These are phyloP conservation scores for Amniataba percoides DNA, from an alignment of 2,797 vertebrate species.

Conservation along the genomic window DNA sequence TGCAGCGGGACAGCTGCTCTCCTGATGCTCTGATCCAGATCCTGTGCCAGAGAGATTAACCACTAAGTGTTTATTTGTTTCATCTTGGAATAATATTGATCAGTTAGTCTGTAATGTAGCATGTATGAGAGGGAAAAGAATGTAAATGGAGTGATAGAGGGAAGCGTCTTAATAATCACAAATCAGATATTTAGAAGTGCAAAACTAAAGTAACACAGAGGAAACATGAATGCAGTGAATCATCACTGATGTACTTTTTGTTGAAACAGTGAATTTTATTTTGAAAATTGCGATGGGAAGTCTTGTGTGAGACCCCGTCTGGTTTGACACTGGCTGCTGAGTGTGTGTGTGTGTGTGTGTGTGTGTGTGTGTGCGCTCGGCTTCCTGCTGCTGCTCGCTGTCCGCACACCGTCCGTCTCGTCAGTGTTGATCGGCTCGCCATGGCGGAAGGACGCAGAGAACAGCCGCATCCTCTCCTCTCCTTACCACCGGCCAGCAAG, in stretches of 20 bases:
- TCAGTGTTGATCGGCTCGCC: conserved; percentile 89
- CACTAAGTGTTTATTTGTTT: neutral
- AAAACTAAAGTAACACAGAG: neutral
- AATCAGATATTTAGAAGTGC: neutral
- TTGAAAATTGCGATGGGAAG: conserved; percentile 59
- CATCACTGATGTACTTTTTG: no score
- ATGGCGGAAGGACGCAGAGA: conserved; percentile 98
- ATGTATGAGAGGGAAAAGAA: neutral
- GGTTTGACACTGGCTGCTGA: conserved; percentile 21
- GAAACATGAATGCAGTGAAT: neutral
- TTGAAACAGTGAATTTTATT: conserved; percentile 52
- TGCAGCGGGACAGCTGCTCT: neutral
- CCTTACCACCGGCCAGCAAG: conserved; percentile 88
- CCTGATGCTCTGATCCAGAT: neutral
- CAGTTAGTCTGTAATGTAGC: neutral
- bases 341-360: conserved; percentile 32
- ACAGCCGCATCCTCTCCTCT: conserved; percentile 87
- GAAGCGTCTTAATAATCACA: neutral
- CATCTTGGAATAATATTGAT: neutral
- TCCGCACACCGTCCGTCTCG: conserved; percentile 68
- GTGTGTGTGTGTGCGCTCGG: conserved; percentile 61
- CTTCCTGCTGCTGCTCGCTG: conserved; percentile 77
- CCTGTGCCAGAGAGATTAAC: no score
- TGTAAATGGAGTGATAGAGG: neutral
- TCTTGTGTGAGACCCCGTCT: neutral